These are phyloP conservation scores for Cyclopterus lumpus DNA, from an alignment of 2,797 vertebrate genomes.

Conservation along the genomic window DNA sequence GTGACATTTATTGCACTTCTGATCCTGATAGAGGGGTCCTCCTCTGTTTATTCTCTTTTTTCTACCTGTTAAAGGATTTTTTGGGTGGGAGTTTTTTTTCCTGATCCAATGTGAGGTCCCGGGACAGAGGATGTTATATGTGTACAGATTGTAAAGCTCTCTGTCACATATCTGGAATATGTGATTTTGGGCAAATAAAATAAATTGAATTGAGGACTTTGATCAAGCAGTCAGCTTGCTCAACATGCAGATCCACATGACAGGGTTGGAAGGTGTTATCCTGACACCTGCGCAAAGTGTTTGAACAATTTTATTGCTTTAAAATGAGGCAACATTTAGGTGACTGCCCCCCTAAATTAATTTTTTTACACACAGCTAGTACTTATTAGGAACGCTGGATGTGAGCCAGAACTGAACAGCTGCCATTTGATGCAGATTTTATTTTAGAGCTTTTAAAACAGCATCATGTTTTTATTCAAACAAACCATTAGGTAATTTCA, in stretches of 20 bases:
- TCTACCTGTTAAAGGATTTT: no score
- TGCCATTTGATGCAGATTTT: slow-evolving; percentile 31
- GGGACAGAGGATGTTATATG: no score
- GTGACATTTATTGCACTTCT: no score
- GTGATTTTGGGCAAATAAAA: no score
- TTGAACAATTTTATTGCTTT: neutral
- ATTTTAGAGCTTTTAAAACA: slow-evolving; percentile 24
- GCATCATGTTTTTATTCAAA: slow-evolving; percentile 16
- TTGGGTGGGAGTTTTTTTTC: no score
- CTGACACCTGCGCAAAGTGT: no score
- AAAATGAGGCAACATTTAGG: neutral
- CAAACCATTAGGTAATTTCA: slow-evolving; percentile 20
- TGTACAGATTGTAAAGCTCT: no score
- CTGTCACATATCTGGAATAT: no score
- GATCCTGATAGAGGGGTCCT: no score
- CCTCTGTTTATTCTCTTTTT: no score
- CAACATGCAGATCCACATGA: neutral
- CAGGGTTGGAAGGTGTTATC: neutral
- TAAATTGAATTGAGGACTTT: no score
- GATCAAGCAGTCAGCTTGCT: neutral
- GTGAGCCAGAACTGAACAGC: slow-evolving; percentile 12
- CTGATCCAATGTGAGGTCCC: no score
- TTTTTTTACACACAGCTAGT: neutral
- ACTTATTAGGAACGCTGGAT: slow-evolving; percentile 26
- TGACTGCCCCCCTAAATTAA: neutral